Base-by-base conservation (phyloP, 2,113 vertebrate species). In the Xenus cinereus region DNA sequence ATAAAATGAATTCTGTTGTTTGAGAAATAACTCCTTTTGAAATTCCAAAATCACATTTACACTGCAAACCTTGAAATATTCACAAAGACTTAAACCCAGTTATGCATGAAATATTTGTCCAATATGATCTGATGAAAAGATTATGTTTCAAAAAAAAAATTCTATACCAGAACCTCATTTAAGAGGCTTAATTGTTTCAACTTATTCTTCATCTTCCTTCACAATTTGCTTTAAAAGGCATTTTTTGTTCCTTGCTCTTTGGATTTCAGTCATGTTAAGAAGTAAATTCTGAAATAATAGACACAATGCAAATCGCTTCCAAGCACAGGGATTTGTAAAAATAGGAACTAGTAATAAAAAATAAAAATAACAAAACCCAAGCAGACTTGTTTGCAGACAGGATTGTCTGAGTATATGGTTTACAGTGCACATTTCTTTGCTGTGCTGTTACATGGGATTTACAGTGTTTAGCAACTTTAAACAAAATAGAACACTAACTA, bases 151-250 rank as follows among this genome's bases (percentile, higher is more conserved):
- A 71, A 89, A 94, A 26, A 79, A 63, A 77, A 60, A 56, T 19
- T 72, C 50, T 82, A 51, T 68, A 90, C 7, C 46, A 84, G 60
- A 87, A 76, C 41, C 45, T 91, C 75, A 53, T 84, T 76, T 81
- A 84, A 90, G 41, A 89, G 57, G 48, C 17, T 87, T 85, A 84
- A 94, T 91, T 89, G 22, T 95, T 97, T 94, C 84, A 94, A 88
- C 12, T 63, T 89, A 56, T 74, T 94, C 14, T 62, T 86, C 27
- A 41, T 62, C 12, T 87, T 97, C 45, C 56, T 92, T 87, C 76
- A 76, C 18, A 63, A 73, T 75, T 87, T 39, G 33, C 85, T 94
- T 84, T 69, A 75, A 84, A 93, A 89, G 50, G 6, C 24, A 66
- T 62, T 80, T 90, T 85, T 87, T 93, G 27, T 81, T 76, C 26